Evolutionary conservation across 2,888 invertebrate genomes (phyloP).

Genomic region (Agriopis leucophaearia): DNA sequence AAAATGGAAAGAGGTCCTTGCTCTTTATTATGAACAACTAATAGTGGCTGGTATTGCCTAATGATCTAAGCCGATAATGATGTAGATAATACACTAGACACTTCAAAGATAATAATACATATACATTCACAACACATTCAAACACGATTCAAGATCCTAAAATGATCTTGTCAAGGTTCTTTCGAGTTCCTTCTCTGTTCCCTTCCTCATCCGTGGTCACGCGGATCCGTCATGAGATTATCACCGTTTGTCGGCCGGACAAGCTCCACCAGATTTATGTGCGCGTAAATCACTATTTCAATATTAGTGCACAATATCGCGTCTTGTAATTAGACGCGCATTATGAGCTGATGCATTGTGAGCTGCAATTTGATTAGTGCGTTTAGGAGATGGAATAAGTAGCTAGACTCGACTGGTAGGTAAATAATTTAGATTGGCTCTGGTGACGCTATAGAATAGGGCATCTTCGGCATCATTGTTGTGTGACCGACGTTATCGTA

Average conservation of each 20-base stretch:
- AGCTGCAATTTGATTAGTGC: slow-evolving; percentile 33
- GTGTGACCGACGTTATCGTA: too few relatives aligned
- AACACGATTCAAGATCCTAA: too few relatives aligned
- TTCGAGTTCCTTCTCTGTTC: not conserved
- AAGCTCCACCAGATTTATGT: slow-evolving; percentile 70
- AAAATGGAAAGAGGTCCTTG: too few relatives aligned
- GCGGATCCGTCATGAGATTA: slow-evolving; percentile 64
- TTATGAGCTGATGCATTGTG: slow-evolving; percentile 36
- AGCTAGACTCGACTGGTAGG: not conserved
- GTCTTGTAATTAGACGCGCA: slow-evolving; percentile 44
- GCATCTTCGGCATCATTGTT: too few relatives aligned
- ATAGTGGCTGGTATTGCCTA: too few relatives aligned
- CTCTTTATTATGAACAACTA: too few relatives aligned
- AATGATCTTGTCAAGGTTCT: not conserved
- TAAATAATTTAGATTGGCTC: too few relatives aligned
- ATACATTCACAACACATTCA: too few relatives aligned
- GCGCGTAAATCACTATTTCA: slow-evolving; percentile 54
- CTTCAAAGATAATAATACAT: too few relatives aligned
- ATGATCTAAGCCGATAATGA: too few relatives aligned
- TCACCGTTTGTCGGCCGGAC: slow-evolving; percentile 72
- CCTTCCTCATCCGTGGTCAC: not conserved
- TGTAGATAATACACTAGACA: too few relatives aligned
- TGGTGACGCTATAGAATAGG: too few relatives aligned
- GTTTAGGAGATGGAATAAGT: slow-evolving; percentile 8
- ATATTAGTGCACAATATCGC: slow-evolving; percentile 50